These are phyloP conservation scores for Belonocnema kinseyi DNA, from an alignment of 1,140 invertebrate genomes.

Conservation along the genomic window DNA sequence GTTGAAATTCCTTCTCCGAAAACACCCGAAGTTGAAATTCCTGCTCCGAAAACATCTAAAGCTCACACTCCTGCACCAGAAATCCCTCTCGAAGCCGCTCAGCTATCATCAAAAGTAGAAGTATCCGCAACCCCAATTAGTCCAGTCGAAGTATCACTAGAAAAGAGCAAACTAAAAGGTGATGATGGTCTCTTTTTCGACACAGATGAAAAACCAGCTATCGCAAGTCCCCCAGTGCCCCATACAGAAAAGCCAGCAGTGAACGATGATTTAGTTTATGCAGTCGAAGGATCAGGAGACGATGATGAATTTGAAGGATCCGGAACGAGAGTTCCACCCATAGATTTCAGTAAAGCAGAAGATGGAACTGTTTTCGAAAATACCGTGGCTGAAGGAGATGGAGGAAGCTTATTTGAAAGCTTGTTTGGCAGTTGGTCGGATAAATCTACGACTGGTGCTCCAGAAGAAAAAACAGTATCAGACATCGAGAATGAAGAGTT, in stretches of 20 bases:
- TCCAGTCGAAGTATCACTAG: conserved; percentile 5
- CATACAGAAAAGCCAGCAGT: conserved; percentile 2
- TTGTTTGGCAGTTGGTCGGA: conserved; percentile 35
- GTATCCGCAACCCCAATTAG: neutral
- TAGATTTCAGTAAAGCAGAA: conserved; percentile 52
- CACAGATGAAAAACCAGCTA: conserved; percentile 53
- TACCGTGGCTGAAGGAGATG: conserved; percentile 7
- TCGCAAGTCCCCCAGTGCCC: conserved; percentile 26
- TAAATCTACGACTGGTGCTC: conserved; percentile 40
- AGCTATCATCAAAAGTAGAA: neutral
- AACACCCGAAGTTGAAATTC: neutral
- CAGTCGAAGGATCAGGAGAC: conserved; percentile 59
- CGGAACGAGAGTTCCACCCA: conserved; percentile 51
- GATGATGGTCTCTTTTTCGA: conserved; percentile 62
- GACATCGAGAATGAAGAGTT: conserved; percentile 66
- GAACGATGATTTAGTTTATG: conserved; percentile 15
- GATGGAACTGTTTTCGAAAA: conserved; percentile 44
- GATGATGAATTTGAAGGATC: conserved; percentile 66
- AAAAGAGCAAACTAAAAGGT: conserved; percentile 28
- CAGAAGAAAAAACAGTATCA: conserved; percentile 54
- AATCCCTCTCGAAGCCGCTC: neutral
- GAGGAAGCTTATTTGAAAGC: conserved; percentile 44
- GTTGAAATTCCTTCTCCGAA: neutral
- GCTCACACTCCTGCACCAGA: neutral
- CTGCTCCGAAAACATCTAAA: neutral